Conservation (phyloP, 1,140 invertebrate species). For the Papilio glaucus region DNA sequence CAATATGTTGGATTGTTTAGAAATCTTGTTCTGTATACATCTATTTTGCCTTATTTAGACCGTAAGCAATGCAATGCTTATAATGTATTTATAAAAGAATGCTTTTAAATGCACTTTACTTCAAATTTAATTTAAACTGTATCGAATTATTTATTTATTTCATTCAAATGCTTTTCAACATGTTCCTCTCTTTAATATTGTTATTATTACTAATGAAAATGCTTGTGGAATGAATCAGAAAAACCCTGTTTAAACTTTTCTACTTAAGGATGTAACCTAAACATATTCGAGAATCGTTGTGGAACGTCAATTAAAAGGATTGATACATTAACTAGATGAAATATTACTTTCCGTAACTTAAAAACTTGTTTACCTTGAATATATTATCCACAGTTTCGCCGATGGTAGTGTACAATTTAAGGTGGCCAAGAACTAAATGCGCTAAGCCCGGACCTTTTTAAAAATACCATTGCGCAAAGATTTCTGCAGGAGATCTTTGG, state of each 20-base stretch:
- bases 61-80: background rate
- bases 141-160: slow-evolving; percentile 6
- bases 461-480: too few species aligned
- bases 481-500: too few species aligned
- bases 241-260: background rate
- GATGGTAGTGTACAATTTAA: too few species aligned
- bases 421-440: too few species aligned
- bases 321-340: too few species aligned
- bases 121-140: background rate
- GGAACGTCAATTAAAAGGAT: too few species aligned
- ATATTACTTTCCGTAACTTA: too few species aligned
- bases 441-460: too few species aligned
- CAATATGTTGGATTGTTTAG: slow-evolving; percentile 25
- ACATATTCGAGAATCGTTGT: too few species aligned
- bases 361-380: too few species aligned
- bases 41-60: background rate
- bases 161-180: background rate
- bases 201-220: background rate
- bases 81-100: background rate
- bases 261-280: too few species aligned
- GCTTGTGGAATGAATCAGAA: background rate
- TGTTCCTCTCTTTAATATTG: background rate
- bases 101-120: slow-evolving; percentile 6
- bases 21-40: slow-evolving; percentile 3
- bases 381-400: too few species aligned